Evolutionary conservation across 2,113 vertebrate genomes (phyloP).

Genomic region (Malurus alboscapulatus): DNA sequence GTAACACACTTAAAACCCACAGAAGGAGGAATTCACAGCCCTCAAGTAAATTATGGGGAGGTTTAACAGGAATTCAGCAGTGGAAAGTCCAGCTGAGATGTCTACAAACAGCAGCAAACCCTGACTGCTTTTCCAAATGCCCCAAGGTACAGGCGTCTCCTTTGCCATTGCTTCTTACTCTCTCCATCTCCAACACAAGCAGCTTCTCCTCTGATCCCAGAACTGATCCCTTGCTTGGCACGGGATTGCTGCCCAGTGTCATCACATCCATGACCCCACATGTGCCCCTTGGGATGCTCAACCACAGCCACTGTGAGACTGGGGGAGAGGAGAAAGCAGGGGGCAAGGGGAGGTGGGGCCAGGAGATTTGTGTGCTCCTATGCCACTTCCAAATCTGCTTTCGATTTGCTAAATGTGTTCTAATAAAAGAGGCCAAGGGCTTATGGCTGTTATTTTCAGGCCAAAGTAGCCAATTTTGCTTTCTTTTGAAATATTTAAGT

Average conservation of each 20-base stretch:
- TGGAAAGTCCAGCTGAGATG: not conserved
- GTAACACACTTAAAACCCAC: not conserved
- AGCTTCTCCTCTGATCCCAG: not conserved
- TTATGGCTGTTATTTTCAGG: not conserved
- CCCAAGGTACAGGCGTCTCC: not conserved
- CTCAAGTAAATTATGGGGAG: not conserved
- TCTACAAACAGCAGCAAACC: not conserved
- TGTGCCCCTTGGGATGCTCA: fast-evolving
- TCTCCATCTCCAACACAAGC: not conserved
- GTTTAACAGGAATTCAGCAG: not conserved
- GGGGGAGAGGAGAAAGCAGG: not conserved
- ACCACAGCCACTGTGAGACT: not conserved
- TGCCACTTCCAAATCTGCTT: not conserved
- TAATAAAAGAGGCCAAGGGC: not conserved
- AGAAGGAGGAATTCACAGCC: not conserved
- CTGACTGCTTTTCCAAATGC: fast-evolving
- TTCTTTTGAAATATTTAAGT: not conserved
- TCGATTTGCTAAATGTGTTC: not conserved
- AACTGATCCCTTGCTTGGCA: not conserved
- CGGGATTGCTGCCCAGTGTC: fast-evolving
- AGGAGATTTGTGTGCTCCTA: not conserved
- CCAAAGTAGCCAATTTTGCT: not conserved
- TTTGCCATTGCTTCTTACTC: not conserved
- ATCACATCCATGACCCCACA: fast-evolving
- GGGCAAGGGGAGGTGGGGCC: no score